These are phyloP conservation scores for Brenthis ino DNA, from an alignment of 2,888 invertebrate genomes.

Conservation along the genomic window DNA sequence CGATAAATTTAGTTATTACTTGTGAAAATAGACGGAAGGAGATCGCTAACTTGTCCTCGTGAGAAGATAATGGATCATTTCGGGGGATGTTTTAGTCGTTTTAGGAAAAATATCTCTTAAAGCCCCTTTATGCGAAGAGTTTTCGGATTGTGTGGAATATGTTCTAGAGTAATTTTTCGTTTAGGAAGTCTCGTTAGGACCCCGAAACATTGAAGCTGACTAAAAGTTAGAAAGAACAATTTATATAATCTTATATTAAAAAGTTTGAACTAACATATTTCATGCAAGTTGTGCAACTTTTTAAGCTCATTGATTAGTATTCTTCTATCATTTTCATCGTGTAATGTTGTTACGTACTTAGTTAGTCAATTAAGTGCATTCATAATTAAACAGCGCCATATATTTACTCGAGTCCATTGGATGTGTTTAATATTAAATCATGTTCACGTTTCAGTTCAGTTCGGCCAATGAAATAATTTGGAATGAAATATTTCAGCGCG, in stretches of 20 bases:
- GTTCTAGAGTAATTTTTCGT: slow-evolving; percentile 58
- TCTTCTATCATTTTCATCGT: background rate
- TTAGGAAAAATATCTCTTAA: slow-evolving; percentile 75
- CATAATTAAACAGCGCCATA: slow-evolving; percentile 13
- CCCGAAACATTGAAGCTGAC: slow-evolving; percentile 38
- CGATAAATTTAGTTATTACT: slow-evolving; percentile 83
- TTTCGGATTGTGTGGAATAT: slow-evolving; percentile 63
- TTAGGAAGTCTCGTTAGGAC: slow-evolving; percentile 57
- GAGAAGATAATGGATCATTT: slow-evolving; percentile 81
- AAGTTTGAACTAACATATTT: slow-evolving; percentile 33
- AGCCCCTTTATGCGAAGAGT: slow-evolving; percentile 77
- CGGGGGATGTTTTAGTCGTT: slow-evolving; percentile 76
- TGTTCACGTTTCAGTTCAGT: slow-evolving; percentile 15
- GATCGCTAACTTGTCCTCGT: slow-evolving; percentile 81
- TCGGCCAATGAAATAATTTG: slow-evolving; percentile 17
- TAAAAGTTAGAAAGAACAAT: slow-evolving; percentile 39
- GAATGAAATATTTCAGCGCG: slow-evolving; percentile 41
- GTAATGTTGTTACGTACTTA: slow-evolving; percentile 2
- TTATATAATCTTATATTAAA: slow-evolving; percentile 37
- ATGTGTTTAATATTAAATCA: slow-evolving; percentile 17
- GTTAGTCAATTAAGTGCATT: background rate
- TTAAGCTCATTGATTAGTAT: slow-evolving; percentile 9
- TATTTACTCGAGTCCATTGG: slow-evolving; percentile 10
- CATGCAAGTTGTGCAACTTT: slow-evolving; percentile 7
- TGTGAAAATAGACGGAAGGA: slow-evolving; percentile 82